Evolutionary conservation across 2,888 invertebrate genomes (phyloP).

Genomic region (Eupeodes latifasciatus): DNA sequence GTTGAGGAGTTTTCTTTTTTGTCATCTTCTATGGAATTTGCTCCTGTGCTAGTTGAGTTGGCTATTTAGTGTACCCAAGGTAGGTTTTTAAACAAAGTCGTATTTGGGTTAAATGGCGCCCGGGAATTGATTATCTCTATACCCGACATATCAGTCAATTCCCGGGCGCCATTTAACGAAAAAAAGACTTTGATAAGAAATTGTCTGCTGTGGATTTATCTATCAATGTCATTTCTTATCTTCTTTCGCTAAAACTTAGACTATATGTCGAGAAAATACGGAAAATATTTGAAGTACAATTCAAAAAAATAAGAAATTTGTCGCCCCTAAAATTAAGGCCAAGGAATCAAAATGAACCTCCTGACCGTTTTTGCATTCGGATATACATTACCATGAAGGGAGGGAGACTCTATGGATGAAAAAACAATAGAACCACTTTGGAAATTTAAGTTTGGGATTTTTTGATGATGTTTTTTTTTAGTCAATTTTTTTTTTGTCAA

Average conservation of each 20-base stretch:
- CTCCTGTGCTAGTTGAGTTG: conserved; percentile 27
- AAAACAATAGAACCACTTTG: conserved; percentile 73
- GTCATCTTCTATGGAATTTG: conserved; percentile 16
- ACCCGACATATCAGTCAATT: too few relatives aligned
- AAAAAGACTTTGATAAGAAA: too few relatives aligned
- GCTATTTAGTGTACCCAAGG: conserved; percentile 69
- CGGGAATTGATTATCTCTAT: too few relatives aligned
- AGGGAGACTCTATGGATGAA: conserved; percentile 41
- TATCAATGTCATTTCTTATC: too few relatives aligned
- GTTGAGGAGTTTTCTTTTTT: conserved; percentile 46
- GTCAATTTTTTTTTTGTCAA: neutral
- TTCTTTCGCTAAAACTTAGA: too few relatives aligned
- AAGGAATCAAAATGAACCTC: neutral
- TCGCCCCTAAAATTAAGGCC: neutral
- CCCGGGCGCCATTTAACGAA: too few relatives aligned
- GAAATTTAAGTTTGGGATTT: conserved; percentile 64
- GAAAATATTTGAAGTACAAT: neutral
- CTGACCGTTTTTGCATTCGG: neutral
- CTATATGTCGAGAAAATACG: too few relatives aligned
- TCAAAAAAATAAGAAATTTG: neutral
- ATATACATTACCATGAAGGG: neutral
- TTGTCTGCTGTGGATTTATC: too few relatives aligned
- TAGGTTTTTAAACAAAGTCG: conserved; percentile 17
- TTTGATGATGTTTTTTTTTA: neutral
- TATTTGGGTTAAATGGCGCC: neutral